phyloP scores from a whole-genome alignment of 1,140 invertebrate species.

The Euwallacea similis region DNA sequence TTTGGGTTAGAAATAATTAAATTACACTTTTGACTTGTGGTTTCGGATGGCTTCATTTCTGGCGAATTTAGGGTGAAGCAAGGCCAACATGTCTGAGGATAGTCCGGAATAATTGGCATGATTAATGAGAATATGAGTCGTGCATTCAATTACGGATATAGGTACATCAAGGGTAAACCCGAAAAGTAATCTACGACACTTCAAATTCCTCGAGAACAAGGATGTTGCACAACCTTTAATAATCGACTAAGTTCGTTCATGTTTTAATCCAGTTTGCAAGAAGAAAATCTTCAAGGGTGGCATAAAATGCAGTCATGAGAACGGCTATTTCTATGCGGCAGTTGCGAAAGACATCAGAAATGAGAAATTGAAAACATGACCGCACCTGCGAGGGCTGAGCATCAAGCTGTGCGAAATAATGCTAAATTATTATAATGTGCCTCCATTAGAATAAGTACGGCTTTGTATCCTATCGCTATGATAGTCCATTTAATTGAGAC shows the following conservation, averaged over 20 bases:
- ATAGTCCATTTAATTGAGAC: no score
- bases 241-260: slow-evolving; percentile 1
- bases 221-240: not conserved
- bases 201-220: not conserved
- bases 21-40: not conserved
- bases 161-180: not conserved
- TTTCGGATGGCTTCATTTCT: not conserved
- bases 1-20: not conserved
- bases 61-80: not conserved
- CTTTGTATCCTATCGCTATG: not conserved
- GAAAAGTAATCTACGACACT: not conserved
- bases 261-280: slow-evolving; percentile 5
- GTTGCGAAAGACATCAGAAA: slow-evolving; percentile 27
- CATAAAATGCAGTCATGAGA: slow-evolving; percentile 11
- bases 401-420: slow-evolving; percentile 45
- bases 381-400: slow-evolving; percentile 39
- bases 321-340: slow-evolving; percentile 13
- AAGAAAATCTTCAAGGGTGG: slow-evolving; percentile 15
- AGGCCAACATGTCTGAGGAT: not conserved
- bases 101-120: not conserved
- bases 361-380: slow-evolving; percentile 33
- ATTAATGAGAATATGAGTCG: not conserved
- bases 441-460: slow-evolving; percentile 40
- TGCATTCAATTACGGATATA: not conserved
- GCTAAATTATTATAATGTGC: slow-evolving; percentile 42